Percentiles rank a stretch among this genome's conserved stretches.
Conservation (phyloP, 1,140 invertebrate genomes). For the Eriosoma lanigerum region DNA sequence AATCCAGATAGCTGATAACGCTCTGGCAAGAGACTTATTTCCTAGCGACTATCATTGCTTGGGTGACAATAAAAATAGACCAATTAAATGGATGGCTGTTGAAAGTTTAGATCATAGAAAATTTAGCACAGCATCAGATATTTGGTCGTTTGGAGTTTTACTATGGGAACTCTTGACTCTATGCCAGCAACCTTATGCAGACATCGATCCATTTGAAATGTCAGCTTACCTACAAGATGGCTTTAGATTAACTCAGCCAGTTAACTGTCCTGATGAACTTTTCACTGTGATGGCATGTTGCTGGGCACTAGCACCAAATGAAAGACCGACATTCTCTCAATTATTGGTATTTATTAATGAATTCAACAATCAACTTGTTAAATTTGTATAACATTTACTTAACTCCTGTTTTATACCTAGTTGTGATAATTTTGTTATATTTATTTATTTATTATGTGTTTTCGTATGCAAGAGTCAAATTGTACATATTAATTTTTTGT, state of each 20-base stretch:
- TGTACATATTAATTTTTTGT: conserved; percentile 39
- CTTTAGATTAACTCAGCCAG: conserved; percentile 84
- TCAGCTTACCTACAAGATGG: conserved; percentile 82
- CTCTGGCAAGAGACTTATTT: conserved; percentile 87
- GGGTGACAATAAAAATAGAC: conserved; percentile 91
- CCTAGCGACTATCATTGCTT: conserved; percentile 93
- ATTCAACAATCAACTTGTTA: conserved; percentile 80
- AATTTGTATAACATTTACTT: conserved; percentile 66
- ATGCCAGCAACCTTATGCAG: conserved; percentile 81
- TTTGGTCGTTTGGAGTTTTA: conserved; percentile 93
- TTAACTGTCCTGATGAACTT: conserved; percentile 93
- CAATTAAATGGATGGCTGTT: conserved; percentile 93
- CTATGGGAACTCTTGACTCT: conserved; percentile 93
- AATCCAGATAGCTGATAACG: conserved; percentile 86
- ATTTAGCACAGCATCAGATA: conserved; percentile 79
- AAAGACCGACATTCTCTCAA: conserved; percentile 81
- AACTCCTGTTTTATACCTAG: conserved; percentile 19
- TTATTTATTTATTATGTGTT: conserved; percentile 37
- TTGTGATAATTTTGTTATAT: conserved; percentile 46
- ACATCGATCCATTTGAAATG: conserved; percentile 91
- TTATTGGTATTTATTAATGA: conserved; percentile 83
- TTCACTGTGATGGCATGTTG: conserved; percentile 90
- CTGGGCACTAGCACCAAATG: conserved; percentile 76
- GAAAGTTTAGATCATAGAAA: conserved; percentile 80
- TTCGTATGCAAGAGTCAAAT: background rate